Evolutionary conservation across 2,113 vertebrate species (phyloP).

Genomic region (Gnathonemus echidnorhynchus): DNA sequence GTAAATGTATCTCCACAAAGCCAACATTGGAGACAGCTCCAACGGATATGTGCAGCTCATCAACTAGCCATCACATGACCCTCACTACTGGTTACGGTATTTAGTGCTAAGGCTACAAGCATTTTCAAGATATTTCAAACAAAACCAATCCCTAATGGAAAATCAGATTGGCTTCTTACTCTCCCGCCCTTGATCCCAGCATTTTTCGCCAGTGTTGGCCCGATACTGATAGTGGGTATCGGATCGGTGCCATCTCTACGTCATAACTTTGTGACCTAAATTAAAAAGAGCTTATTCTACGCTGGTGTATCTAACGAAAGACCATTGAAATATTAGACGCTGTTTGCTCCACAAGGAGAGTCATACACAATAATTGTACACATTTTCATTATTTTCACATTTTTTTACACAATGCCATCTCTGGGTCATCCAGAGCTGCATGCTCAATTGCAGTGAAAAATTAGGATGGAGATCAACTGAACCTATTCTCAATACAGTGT

Average conservation of each 20-base stretch:
- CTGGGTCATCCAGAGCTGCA: background rate
- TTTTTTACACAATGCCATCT: background rate
- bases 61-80: background rate
- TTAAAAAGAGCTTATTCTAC: background rate
- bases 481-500: background rate
- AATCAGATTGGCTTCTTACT: background rate
- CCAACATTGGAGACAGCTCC: background rate
- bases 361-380: background rate
- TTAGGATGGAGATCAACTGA: background rate
- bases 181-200: background rate
- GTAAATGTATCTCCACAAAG: background rate
- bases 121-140: background rate
- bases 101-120: background rate
- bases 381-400: background rate
- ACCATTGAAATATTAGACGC: background rate
- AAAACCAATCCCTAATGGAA: background rate
- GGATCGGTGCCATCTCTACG: background rate
- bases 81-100: background rate
- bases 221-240: background rate
- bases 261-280: background rate
- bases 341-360: background rate
- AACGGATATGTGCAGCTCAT: too few species aligned
- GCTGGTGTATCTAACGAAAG: background rate
- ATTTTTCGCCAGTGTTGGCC: background rate
- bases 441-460: background rate